Base-by-base conservation (phyloP, 92 coral and sea anemone species). In the Zoanthus sansibaricus region DNA sequence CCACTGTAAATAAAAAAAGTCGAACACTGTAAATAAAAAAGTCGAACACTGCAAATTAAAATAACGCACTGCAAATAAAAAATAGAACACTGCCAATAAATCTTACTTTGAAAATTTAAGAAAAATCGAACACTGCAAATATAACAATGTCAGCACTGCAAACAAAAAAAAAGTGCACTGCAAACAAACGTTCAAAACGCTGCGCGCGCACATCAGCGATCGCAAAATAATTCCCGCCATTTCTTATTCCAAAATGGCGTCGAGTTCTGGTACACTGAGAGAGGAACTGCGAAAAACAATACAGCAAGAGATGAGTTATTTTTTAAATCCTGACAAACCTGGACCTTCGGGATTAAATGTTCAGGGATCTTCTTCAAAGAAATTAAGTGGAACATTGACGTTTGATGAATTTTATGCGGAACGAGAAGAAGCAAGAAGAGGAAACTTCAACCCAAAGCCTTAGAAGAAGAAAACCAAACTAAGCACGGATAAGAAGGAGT, bases 331-430 rank as follows among this genome's bases (percentile, higher is more conserved):
- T 51, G 72, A 18, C 30, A 49, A 45, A 6, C 51, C 86, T 45
- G 52, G 59, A 11, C 72, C 86, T 9, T 54, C 45, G 32, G 31
- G 73, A 20, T 48, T 45, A 55, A 68, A 66, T 82, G 86, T 48
- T 37, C 74, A 69, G 30, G 21, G 75, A 17, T 9, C 74, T 32
- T 80, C 74, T 21, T 62, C 54, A 21, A 37, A 7, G 55, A 59
- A 33, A 13, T 62, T 18, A 51, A 62, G 84, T 37, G 45, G 69
- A 8, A 90, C 92, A 11, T 49, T 86, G 87, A 76, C 83, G 46
- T 90, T 90, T 86, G 77, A 72, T 58, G 90, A 90, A 25, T 90
- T 90, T 52, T 90, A 90, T 76, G 82, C 87, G 20, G 61, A 54
- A 25, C 83, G 93, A 78, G 90, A 86, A 33, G 82, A 42, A 12